A percentile compares a stretch with the other conserved stretches of the same genome.
These are phyloP conservation scores for Neodiprion lecontei DNA, from an alignment of 1,140 invertebrate species.

Conservation along the genomic window DNA sequence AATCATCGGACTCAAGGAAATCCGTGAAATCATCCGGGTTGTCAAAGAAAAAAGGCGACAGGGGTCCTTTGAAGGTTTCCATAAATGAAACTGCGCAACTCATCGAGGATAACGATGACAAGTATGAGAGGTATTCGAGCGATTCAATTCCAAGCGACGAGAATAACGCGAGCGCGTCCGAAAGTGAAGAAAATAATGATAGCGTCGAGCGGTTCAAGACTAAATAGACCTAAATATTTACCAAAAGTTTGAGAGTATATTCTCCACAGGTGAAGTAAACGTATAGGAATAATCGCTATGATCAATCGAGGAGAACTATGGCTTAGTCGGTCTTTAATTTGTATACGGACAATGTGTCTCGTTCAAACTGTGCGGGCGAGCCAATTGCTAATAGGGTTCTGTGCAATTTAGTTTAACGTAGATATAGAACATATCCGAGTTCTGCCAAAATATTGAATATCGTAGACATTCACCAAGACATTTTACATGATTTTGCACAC, in stretches of 20 bases:
- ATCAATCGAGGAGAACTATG: no score
- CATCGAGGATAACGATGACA: constrained; percentile 57
- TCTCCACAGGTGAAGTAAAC: neutral
- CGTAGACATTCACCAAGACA: no score
- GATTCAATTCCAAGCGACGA: constrained; percentile 20
- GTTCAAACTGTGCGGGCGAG: neutral
- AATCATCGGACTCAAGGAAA: constrained; percentile 39
- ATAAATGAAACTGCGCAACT: constrained; percentile 65
- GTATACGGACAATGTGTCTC: no score
- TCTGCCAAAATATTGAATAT: no score
- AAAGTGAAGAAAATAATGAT: constrained; percentile 6
- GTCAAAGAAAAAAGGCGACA: constrained; percentile 52
- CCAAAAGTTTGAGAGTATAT: neutral
- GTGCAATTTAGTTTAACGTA: neutral
- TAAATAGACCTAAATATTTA: neutral
- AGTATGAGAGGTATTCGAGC: constrained; percentile 37
- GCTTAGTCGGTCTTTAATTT: no score
- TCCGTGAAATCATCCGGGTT: constrained; percentile 26
- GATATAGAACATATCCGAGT: no score
- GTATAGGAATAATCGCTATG: no score
- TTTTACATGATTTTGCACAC: no score
- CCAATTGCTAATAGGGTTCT: neutral
- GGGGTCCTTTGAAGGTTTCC: constrained; percentile 56
- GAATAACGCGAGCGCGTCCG: constrained; percentile 16
- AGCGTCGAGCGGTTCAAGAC: constrained; percentile 17